Evolutionary conservation across 23 tunicate genomes (phyloP).

Genomic region (Phallusia fumigata): DNA sequence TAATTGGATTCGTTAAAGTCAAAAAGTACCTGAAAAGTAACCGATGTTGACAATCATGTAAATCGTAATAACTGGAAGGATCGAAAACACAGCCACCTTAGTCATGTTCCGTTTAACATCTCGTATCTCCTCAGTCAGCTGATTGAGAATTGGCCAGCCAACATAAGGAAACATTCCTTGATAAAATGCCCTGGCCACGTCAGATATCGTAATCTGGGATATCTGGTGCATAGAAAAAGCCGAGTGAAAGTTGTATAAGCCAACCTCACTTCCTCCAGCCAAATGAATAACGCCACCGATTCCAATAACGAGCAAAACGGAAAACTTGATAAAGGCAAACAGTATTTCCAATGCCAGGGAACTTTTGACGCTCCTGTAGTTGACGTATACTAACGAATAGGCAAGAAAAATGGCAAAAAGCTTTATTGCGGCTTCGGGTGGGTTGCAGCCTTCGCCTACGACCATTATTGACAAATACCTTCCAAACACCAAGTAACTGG

Average conservation of each 20-base stretch:
- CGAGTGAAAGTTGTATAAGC: constrained; percentile 33
- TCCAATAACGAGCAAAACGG: constrained; percentile 31
- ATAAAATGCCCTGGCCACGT: constrained; percentile 24
- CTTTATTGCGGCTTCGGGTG: constrained; percentile 38
- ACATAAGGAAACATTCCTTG: constrained; percentile 62
- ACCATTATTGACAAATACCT: constrained; percentile 36
- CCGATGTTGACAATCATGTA: constrained; percentile 65
- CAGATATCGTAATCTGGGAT: not conserved
- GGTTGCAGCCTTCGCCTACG: constrained; percentile 29
- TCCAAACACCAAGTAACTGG: constrained; percentile 26
- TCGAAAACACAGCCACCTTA: constrained; percentile 13
- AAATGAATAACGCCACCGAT: constrained; percentile 35
- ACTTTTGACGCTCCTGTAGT: constrained; percentile 44
- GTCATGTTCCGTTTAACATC: constrained; percentile 41
- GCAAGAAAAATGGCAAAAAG: constrained; percentile 12
- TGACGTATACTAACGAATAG: constrained; percentile 17
- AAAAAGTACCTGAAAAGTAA: constrained; percentile 75
- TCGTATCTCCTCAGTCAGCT: constrained; percentile 48
- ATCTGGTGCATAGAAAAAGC: constrained; percentile 25
- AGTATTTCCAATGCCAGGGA: constrained; percentile 38
- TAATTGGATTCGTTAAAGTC: no score
- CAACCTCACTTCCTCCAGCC: constrained; percentile 40
- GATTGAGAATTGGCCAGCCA: constrained; percentile 28
- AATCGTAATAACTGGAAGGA: constrained; percentile 22
- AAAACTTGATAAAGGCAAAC: constrained; percentile 45